phyloP scores from a whole-genome alignment of 2,888 invertebrate genomes.

The Rhimphoctona megacephalus region DNA sequence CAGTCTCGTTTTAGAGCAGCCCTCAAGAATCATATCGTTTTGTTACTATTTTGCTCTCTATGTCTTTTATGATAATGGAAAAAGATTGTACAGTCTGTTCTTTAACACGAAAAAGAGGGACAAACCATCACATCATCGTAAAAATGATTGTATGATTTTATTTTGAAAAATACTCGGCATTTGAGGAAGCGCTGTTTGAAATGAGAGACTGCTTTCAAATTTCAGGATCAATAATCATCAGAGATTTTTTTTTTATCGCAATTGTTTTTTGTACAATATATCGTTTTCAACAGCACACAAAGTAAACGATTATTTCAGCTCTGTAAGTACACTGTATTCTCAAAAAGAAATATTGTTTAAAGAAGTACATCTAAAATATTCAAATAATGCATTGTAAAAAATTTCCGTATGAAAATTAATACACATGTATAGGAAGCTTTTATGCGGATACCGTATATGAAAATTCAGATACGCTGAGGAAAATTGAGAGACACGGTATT shows the following conservation, averaged over 20 bases:
- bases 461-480: too few relatives aligned
- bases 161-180: background rate
- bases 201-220: background rate
- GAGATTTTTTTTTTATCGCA: background rate
- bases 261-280: background rate
- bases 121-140: background rate
- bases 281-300: background rate
- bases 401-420: too few relatives aligned
- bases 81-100: slow-evolving; percentile 14
- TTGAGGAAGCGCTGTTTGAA: background rate
- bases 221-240: background rate
- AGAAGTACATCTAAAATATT: too few relatives aligned
- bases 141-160: slow-evolving; percentile 7
- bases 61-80: slow-evolving; percentile 37
- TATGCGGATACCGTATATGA: too few relatives aligned
- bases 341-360: too few relatives aligned
- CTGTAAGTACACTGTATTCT: background rate
- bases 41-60: slow-evolving; percentile 42
- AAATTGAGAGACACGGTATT: too few relatives aligned
- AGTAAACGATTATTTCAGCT: background rate
- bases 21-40: slow-evolving; percentile 47
- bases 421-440: too few relatives aligned
- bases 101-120: background rate
- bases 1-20: slow-evolving; percentile 47
- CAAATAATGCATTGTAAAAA: too few relatives aligned